phyloP scores from a whole-genome alignment of 2,797 vertebrate species.

The Danio jaintianensis region DNA sequence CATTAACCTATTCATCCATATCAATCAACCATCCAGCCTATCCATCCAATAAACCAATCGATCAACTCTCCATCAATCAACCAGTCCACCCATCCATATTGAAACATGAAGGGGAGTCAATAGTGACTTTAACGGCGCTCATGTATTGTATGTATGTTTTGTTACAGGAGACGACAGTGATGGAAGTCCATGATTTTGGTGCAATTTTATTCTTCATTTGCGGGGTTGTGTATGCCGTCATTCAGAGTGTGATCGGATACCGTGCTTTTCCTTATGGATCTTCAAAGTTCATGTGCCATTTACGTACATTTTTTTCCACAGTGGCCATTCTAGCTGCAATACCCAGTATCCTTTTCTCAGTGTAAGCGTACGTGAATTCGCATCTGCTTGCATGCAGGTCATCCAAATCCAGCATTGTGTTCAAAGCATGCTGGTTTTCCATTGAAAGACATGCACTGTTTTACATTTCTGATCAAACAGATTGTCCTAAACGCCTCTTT shows the following conservation, averaged over 20 bases:
- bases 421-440: not conserved
- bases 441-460: not conserved
- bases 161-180: conserved; percentile 84
- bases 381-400: not conserved
- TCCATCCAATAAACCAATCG: no score
- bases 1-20: no score
- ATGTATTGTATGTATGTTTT: conserved; percentile 24
- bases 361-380: not conserved
- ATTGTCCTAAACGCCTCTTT: conserved; percentile 57
- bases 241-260: conserved; percentile 85
- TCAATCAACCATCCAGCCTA: no score
- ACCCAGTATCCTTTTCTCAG: conserved; percentile 90
- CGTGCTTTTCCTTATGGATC: conserved; percentile 77
- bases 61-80: no score
- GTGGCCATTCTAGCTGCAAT: conserved; percentile 79
- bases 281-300: conserved; percentile 68
- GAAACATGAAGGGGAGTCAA: not conserved
- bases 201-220: conserved; percentile 87
- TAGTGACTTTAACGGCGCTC: not conserved
- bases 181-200: conserved; percentile 82
- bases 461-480: not conserved
- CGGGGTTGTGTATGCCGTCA: conserved; percentile 81
- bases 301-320: conserved; percentile 74
- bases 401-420: not conserved
- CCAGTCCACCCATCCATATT: no score